Conservation (phyloP, 2,113 vertebrate species). For the Limanda limanda region DNA sequence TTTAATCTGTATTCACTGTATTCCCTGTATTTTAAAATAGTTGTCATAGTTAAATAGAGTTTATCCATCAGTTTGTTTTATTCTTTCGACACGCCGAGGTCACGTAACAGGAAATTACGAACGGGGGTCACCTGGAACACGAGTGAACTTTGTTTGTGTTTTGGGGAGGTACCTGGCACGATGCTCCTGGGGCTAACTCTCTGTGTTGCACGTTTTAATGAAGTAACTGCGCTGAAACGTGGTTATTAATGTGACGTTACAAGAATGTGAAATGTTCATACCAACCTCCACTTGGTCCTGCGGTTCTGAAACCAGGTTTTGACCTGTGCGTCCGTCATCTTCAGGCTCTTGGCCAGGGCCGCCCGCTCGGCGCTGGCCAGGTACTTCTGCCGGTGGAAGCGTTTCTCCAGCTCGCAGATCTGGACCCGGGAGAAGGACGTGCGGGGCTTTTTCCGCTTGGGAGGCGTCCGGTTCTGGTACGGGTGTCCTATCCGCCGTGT, state of each 20-base stretch:
- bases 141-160: not conserved
- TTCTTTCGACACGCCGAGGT: constrained; percentile 23
- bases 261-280: not conserved
- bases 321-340: constrained; percentile 99
- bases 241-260: not conserved
- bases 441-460: constrained; percentile 97
- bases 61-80: not conserved
- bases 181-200: not conserved
- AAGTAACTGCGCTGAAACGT: not conserved
- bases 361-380: constrained; percentile 95
- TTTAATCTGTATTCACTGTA: not conserved
- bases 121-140: not conserved
- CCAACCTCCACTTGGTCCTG: constrained; percentile 90
- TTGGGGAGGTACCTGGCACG: not conserved
- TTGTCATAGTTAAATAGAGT: not conserved
- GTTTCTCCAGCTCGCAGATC: constrained; percentile 98
- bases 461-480: constrained; percentile 88
- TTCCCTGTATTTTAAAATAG: not conserved
- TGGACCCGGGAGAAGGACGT: constrained; percentile 97
- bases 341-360: constrained; percentile 93
- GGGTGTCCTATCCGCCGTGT: constrained; percentile 98
- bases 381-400: constrained; percentile 98
- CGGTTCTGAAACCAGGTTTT: constrained; percentile 88
- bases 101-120: constrained; percentile 37
- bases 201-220: not conserved